Evolutionary conservation across 2,888 invertebrate genomes (phyloP).

Genomic region (Himalopsyche tibetana): DNA sequence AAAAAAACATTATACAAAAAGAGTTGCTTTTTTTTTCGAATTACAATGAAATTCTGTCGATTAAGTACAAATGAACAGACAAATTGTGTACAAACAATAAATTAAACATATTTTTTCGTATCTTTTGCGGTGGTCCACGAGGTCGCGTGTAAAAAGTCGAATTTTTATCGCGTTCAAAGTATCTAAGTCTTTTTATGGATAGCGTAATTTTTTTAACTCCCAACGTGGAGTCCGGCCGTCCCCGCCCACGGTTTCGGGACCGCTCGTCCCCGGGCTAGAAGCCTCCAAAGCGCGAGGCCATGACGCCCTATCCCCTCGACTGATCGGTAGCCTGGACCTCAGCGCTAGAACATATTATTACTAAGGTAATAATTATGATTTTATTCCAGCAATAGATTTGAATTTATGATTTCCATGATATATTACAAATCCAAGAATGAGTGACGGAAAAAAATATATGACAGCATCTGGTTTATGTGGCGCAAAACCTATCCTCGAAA

Average conservation of each 20-base stretch:
- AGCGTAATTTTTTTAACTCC: not conserved
- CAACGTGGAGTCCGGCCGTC: not conserved
- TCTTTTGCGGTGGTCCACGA: not conserved
- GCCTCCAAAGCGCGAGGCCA: slow-evolving; percentile 1
- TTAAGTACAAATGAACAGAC: too few species aligned
- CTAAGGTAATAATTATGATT: not conserved
- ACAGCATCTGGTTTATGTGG: too few species aligned
- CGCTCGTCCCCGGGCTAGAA: slow-evolving; percentile 7
- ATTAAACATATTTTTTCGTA: not conserved
- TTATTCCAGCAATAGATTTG: not conserved
- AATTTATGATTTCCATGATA: not conserved
- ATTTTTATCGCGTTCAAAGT: not conserved
- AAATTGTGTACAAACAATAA: not conserved
- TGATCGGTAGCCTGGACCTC: not conserved
- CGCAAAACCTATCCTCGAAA: too few species aligned
- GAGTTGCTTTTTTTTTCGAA: too few species aligned
- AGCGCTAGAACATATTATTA: not conserved
- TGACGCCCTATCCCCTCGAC: slow-evolving; percentile 13
- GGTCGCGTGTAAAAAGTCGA: not conserved
- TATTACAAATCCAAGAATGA: not conserved
- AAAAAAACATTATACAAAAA: too few species aligned
- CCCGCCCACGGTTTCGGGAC: slow-evolving; percentile 5
- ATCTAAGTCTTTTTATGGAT: slow-evolving; percentile 3
- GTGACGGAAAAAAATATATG: not conserved
- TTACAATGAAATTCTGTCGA: too few species aligned